Evolutionary conservation across 2,888 invertebrate genomes (phyloP).

Genomic region (Diadegma fenestrale): DNA sequence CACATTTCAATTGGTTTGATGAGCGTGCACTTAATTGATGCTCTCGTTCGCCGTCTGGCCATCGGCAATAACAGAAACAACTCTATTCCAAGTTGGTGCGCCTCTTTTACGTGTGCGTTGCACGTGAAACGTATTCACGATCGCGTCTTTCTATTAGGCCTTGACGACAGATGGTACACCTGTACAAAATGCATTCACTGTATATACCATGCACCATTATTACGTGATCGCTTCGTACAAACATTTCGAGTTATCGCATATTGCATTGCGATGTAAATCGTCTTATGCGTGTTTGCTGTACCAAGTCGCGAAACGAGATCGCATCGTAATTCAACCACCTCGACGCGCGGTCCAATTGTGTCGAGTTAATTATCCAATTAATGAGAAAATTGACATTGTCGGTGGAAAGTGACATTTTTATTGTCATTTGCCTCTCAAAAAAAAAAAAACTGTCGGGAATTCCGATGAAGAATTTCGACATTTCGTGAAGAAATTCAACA

Average conservation of each 20-base stretch:
- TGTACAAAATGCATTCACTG: conserved; percentile 43
- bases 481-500: background rate
- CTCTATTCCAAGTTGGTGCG: conserved; percentile 13
- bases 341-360: background rate
- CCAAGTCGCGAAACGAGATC: conserved; percentile 15
- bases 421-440: too few relatives aligned
- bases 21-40: conserved; percentile 53
- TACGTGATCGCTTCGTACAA: conserved; percentile 49
- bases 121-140: conserved; percentile 47
- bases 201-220: conserved; percentile 39
- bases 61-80: conserved; percentile 58
- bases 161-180: conserved; percentile 65
- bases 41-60: conserved; percentile 35
- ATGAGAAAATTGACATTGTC: background rate
- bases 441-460: background rate
- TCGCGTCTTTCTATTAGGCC: conserved; percentile 40
- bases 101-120: conserved; percentile 22
- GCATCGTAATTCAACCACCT: background rate
- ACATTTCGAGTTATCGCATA: conserved; percentile 36
- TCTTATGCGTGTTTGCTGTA: background rate
- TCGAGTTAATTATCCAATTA: conserved; percentile 7
- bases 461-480: background rate
- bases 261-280: conserved; percentile 23
- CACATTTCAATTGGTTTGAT: conserved; percentile 43
- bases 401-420: background rate